Conservation (phyloP, 2,113 vertebrate species). For the Cyprinodon tularosa region DNA sequence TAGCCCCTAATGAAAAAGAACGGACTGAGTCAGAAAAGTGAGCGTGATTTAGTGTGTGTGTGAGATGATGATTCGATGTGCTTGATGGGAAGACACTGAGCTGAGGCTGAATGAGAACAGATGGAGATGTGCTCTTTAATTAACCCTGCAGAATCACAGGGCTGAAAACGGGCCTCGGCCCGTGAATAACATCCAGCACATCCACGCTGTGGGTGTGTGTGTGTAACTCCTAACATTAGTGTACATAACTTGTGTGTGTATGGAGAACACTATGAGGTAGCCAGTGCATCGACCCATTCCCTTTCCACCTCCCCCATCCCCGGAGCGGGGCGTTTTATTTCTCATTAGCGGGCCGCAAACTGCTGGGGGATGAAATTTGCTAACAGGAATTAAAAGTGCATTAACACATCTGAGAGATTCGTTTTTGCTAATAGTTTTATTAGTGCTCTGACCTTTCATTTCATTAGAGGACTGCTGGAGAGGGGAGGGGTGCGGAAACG, state of each 20-base stretch:
- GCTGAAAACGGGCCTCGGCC: conserved; percentile 82
- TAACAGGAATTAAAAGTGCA: conserved; percentile 89
- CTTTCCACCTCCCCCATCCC: conserved; percentile 68
- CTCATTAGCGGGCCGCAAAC: conserved; percentile 85
- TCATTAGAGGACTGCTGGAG: conserved; percentile 80
- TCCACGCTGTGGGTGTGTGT: conserved; percentile 65
- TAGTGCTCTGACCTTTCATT: conserved; percentile 87
- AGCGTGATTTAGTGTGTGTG: conserved; percentile 25
- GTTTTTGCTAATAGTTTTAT: conserved; percentile 87
- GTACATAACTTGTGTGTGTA: conserved; percentile 47
- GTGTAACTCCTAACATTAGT: conserved; percentile 35
- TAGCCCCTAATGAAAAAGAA: conserved; percentile 56
- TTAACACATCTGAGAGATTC: conserved; percentile 86
- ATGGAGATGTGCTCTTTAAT: conserved; percentile 87
- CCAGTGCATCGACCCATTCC: conserved; percentile 73
- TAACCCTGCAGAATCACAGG: conserved; percentile 84
- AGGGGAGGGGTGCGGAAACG: conserved; percentile 50
- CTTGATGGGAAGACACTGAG: conserved; percentile 65
- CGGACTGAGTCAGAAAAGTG: conserved; percentile 29
- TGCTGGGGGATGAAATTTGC: conserved; percentile 87
- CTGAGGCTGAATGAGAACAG: conserved; percentile 82
- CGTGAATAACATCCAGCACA: conserved; percentile 83
- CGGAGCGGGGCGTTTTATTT: conserved; percentile 83
- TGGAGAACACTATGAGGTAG: conserved; percentile 66
- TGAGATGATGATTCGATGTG: conserved; percentile 51